phyloP scores from a whole-genome alignment of 2,797 vertebrate species.

The Mormyrus hasselquistii region DNA sequence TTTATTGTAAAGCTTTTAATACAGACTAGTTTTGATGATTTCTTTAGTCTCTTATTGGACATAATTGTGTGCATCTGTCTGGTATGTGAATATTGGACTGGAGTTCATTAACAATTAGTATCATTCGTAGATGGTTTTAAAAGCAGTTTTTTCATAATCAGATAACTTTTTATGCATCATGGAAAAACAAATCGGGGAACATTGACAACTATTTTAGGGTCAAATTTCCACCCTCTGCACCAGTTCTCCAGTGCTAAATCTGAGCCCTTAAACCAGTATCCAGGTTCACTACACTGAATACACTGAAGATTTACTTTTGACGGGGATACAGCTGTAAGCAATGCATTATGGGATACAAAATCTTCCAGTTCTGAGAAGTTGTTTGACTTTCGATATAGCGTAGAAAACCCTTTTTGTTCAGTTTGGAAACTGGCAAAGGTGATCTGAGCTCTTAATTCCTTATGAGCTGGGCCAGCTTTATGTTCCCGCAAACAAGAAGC shows the following conservation, averaged over 20 bases:
- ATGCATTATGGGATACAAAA: neutral
- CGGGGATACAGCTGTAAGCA: neutral
- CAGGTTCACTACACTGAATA: neutral
- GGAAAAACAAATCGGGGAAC: neutral
- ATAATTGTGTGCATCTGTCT: conserved; percentile 11
- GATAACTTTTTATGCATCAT: neutral
- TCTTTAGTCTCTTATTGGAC: neutral
- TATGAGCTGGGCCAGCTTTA: neutral
- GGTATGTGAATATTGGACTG: conserved; percentile 11
- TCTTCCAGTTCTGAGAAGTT: neutral
- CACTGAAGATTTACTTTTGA: neutral
- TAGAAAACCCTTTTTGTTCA: neutral
- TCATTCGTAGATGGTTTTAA: neutral
- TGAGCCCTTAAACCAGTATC: neutral
- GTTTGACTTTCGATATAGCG: neutral
- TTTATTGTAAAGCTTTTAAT: neutral
- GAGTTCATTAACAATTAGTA: neutral
- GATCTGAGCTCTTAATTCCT: neutral
- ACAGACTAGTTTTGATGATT: neutral
- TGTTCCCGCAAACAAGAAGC: neutral
- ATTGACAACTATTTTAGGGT: neutral
- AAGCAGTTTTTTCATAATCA: conserved; percentile 9
- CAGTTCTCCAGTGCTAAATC: neutral
- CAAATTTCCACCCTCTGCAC: neutral
- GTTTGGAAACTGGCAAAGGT: neutral